phyloP scores from a whole-genome alignment of 2,113 vertebrate genomes.

The Gopherus evgoodei region DNA sequence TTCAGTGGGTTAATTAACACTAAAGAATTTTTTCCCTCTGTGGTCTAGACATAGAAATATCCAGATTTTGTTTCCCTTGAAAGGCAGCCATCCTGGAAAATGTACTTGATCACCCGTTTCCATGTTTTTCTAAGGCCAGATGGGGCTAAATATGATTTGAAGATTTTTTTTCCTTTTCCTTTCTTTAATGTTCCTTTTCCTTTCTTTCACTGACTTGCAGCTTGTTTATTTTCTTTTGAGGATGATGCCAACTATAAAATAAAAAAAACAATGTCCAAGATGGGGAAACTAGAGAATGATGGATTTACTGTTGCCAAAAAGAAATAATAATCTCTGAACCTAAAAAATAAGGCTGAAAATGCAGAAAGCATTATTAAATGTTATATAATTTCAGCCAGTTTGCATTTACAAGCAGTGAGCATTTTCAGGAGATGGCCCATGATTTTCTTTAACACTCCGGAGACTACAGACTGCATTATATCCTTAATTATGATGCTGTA shows the following conservation, averaged over 20 bases:
- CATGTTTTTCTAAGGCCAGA: constrained; percentile 83
- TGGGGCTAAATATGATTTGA: constrained; percentile 81
- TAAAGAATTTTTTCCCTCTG: constrained; percentile 83
- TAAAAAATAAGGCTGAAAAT: constrained; percentile 70
- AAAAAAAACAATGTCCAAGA: constrained; percentile 73
- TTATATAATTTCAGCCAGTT: constrained; percentile 71
- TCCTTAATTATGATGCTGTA: neutral
- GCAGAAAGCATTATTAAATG: constrained; percentile 63
- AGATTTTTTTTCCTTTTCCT: constrained; percentile 50
- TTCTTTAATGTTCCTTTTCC: constrained; percentile 68
- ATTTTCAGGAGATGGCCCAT: constrained; percentile 27
- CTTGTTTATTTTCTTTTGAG: constrained; percentile 79
- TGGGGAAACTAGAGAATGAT: constrained; percentile 75
- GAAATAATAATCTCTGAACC: constrained; percentile 72
- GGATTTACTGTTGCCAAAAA: constrained; percentile 73
- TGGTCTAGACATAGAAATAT: constrained; percentile 89
- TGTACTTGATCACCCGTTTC: constrained; percentile 78
- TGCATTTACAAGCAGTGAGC: constrained; percentile 23
- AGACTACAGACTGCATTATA: neutral
- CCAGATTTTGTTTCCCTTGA: constrained; percentile 88
- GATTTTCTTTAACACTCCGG: neutral
- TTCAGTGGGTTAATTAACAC: constrained; percentile 83
- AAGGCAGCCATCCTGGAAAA: constrained; percentile 83
- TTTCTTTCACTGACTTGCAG: constrained; percentile 77
- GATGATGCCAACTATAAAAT: constrained; percentile 74